Conservation (phyloP, 92 coral and sea anemone genomes). For the Blastomussa wellsi region DNA sequence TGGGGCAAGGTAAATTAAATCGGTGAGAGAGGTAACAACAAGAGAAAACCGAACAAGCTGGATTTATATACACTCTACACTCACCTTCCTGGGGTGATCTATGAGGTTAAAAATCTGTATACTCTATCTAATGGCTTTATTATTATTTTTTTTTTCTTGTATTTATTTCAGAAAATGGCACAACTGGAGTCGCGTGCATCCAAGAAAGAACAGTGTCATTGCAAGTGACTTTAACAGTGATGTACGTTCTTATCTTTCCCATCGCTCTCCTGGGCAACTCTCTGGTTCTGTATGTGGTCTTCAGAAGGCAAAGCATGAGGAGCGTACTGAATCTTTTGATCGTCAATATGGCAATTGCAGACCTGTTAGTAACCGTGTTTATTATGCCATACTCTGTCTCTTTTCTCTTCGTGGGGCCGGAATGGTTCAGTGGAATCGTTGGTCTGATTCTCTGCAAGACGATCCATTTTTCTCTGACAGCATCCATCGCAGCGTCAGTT, state of each 20-base stretch:
- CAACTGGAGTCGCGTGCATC: conserved; percentile 2
- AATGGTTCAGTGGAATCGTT: conserved; percentile 80
- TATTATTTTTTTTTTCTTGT: background rate
- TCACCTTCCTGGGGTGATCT: background rate
- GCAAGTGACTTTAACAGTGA: conserved; percentile 59
- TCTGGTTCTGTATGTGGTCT: conserved; percentile 82
- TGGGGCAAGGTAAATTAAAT: too few species aligned
- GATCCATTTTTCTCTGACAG: conserved; percentile 72
- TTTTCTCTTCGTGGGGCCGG: conserved; percentile 62
- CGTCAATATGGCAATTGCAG: conserved; percentile 90
- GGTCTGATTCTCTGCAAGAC: conserved; percentile 73
- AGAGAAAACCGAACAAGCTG: background rate
- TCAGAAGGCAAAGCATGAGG: conserved; percentile 78
- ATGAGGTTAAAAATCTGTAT: background rate
- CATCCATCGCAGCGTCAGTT: conserved; percentile 80
- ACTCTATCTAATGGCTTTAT: background rate
- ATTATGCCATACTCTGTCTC: conserved; percentile 79
- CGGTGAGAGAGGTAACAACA: too few species aligned
- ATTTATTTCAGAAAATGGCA: conserved; percentile 13
- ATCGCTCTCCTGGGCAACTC: conserved; percentile 82
- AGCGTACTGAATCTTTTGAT: conserved; percentile 78
- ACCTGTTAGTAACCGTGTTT: conserved; percentile 72
- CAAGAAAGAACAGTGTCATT: conserved; percentile 17
- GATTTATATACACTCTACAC: background rate
- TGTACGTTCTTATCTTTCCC: conserved; percentile 80